A percentile compares a stretch with the other conserved stretches of the same genome.
phyloP scores from a whole-genome alignment of 1,140 invertebrate species.

The Delia radicum region DNA sequence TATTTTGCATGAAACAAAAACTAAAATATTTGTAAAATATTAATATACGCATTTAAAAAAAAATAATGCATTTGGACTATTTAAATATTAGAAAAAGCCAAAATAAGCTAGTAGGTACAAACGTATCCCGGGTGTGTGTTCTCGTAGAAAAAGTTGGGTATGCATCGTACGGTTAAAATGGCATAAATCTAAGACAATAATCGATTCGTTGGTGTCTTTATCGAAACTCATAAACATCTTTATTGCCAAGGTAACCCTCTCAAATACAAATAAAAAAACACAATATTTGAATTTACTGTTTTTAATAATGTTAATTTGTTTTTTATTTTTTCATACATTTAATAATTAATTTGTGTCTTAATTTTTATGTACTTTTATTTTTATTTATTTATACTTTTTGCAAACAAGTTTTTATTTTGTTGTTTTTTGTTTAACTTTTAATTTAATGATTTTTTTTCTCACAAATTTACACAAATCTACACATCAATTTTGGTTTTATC shows the following conservation, averaged over 20 bases:
- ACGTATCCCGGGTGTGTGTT: too few species aligned
- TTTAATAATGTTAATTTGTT: constrained; percentile 22
- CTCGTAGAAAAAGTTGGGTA: too few species aligned
- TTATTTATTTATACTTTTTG: constrained; percentile 2
- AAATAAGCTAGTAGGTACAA: too few species aligned
- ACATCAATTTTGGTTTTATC: constrained; percentile 10
- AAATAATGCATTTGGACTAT: too few species aligned
- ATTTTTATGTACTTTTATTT: constrained; percentile 6
- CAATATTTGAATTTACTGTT: neutral
- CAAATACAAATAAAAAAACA: constrained; percentile 3
- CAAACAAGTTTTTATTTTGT: constrained; percentile 1
- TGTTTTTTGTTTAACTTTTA: constrained; percentile 11
- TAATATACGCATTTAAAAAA: too few species aligned
- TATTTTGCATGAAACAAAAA: too few species aligned
- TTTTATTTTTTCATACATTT: constrained; percentile 15
- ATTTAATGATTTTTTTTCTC: neutral
- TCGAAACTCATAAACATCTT: too few species aligned
- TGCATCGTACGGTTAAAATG: too few species aligned
- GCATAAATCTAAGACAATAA: too few species aligned
- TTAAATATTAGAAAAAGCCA: too few species aligned
- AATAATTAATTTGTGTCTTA: constrained; percentile 23
- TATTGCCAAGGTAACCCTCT: neutral
- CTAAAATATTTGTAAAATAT: too few species aligned
- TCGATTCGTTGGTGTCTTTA: too few species aligned
- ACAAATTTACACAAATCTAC: constrained; percentile 12